phyloP scores from a whole-genome alignment of 2,888 invertebrate genomes.

The Pyralis farinalis region DNA sequence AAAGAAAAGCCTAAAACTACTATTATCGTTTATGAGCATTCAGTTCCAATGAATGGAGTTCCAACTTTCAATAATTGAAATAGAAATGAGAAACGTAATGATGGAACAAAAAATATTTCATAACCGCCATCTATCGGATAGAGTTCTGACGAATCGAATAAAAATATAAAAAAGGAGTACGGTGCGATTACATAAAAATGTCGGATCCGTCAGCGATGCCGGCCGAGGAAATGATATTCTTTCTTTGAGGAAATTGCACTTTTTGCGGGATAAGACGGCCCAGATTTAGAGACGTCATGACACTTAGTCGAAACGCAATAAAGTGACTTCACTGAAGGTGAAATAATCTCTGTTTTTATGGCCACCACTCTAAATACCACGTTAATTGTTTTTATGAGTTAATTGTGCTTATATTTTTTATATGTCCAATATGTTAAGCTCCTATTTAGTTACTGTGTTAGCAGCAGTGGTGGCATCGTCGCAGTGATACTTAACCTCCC shows the following conservation, averaged over 20 bases:
- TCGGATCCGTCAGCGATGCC: conserved; percentile 7
- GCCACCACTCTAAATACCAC: background rate
- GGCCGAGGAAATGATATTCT: conserved; percentile 22
- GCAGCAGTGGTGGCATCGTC: too few species aligned
- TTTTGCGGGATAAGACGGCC: conserved; percentile 11
- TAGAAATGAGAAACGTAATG: background rate
- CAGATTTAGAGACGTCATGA: conserved; percentile 1
- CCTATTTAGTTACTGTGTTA: too few species aligned
- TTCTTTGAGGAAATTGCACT: conserved; percentile 23
- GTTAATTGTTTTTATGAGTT: background rate
- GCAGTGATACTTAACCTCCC: too few species aligned
- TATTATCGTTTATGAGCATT: too few species aligned
- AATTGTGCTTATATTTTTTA: too few species aligned
- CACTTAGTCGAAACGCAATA: background rate
- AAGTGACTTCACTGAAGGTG: background rate
- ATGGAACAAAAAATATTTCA: background rate
- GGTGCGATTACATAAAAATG: conserved; percentile 16
- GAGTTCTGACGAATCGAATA: background rate
- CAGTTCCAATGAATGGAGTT: too few species aligned
- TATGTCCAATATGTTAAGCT: too few species aligned
- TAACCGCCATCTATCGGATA: background rate
- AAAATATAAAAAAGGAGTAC: conserved; percentile 11
- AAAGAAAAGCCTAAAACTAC: too few species aligned
- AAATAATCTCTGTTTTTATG: background rate
- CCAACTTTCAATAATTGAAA: too few species aligned